Evolutionary conservation across 2,888 invertebrate genomes (phyloP).

Genomic region (Eristalis arbustorum): DNA sequence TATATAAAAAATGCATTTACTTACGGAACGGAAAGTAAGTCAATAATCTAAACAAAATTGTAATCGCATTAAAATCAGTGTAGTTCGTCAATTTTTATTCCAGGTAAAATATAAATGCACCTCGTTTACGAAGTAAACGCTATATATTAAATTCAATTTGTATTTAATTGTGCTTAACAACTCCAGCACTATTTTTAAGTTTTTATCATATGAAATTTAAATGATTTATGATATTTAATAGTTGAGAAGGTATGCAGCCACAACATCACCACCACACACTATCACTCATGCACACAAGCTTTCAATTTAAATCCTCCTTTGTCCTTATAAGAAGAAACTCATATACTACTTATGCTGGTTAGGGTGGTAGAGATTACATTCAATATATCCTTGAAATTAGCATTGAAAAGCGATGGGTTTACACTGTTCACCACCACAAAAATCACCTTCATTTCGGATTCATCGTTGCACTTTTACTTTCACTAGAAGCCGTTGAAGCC

Average conservation of each 20-base stretch:
- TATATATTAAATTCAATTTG: no score
- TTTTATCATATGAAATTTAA: no score
- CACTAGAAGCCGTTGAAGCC: conserved; percentile 62
- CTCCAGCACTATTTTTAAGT: no score
- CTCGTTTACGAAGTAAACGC: no score
- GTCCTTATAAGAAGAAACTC: conserved; percentile 59
- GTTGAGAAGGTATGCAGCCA: background rate
- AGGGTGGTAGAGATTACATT: conserved; percentile 56
- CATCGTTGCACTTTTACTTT: conserved; percentile 60
- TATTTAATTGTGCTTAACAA: no score
- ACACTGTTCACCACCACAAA: background rate
- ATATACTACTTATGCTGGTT: conserved; percentile 60
- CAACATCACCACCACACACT: conserved; percentile 23
- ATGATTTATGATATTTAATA: no score
- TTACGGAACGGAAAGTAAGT: no score
- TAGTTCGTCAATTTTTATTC: no score
- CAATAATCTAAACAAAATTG: no score
- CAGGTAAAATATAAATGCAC: no score
- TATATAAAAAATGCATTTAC: no score
- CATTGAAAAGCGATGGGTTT: conserved; percentile 58
- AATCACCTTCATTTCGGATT: conserved; percentile 7
- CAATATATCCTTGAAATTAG: conserved; percentile 70
- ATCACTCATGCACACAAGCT: background rate
- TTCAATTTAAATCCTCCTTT: conserved; percentile 20
- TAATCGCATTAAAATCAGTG: no score